phyloP scores from a whole-genome alignment of 2,888 invertebrate species.

The Caenorhabditis parvicauda region DNA sequence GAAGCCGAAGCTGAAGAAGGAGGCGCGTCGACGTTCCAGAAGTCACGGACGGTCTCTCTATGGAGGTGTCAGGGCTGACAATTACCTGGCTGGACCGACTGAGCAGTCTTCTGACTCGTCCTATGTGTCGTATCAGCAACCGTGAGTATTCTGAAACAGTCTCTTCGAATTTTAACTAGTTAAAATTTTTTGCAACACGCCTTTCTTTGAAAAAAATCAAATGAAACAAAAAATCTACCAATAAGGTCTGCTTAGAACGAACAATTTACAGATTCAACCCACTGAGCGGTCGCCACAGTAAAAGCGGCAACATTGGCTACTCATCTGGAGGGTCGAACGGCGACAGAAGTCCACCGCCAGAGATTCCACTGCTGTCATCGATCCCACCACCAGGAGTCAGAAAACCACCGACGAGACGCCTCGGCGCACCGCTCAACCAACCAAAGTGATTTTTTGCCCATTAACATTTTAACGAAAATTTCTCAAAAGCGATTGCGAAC shows the following conservation, averaged over 20 bases:
- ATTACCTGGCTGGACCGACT: slow-evolving; percentile 14
- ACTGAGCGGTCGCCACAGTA: slow-evolving; percentile 23
- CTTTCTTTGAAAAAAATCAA: no score
- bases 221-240: no score
- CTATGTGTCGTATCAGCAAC: slow-evolving; percentile 12
- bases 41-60: slow-evolving; percentile 42
- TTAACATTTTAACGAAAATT: no score
- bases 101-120: slow-evolving; percentile 22
- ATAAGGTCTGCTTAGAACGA: no score
- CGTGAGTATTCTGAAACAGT: neutral
- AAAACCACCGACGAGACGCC: slow-evolving; percentile 27
- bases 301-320: slow-evolving; percentile 37
- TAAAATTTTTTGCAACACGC: no score
- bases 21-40: slow-evolving; percentile 32
- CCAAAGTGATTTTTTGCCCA: no score
- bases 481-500: no score
- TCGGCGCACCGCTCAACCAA: no score
- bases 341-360: slow-evolving; percentile 43
- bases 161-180: neutral
- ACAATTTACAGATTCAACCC: slow-evolving; percentile 16
- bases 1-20: slow-evolving; percentile 22
- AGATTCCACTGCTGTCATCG: slow-evolving; percentile 35
- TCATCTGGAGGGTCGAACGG: slow-evolving; percentile 48
- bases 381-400: slow-evolving; percentile 36
- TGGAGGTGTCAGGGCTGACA: no score